Base-by-base conservation (phyloP, 2,113 vertebrate species). In the Erpornis zantholeuca region DNA sequence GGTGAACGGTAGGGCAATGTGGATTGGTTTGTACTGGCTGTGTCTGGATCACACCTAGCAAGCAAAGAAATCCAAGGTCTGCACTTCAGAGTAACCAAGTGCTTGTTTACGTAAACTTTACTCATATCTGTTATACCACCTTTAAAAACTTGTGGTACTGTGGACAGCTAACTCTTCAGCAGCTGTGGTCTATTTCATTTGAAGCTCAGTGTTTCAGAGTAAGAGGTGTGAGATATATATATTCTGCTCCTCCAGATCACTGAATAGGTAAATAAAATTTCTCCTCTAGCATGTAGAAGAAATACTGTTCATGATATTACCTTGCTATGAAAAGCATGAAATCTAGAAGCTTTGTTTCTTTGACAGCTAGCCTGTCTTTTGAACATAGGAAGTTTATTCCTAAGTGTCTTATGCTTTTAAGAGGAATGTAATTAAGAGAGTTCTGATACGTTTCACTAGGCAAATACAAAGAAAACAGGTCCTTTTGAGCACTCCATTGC, bases 371-470 rank as follows among this genome's bases (percentile, higher is more conserved):
- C 92, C 82, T 92, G 76, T 90, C 88, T 97, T 96, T 83, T 85
- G 64, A 96, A 82, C 56, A 60, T 87, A 1, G 18, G 52, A 94
- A 96, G 77, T 96, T 95, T 96, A 97, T 92, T 97, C 86, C 93
- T 92, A 84, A 96, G 47, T 91, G 44, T 54, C 79, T 86, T 95
- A 59, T 45, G 59, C 82, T 77, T 97, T 92, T 96, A 92, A 80
- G 81, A 92, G 63, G 53, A 92, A 82, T 81, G 85, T 95, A 97
- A 93, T 97, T 98, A 97, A 87, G 92, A 94, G 70, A 64, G 50
- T 59, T 82, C 45, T 97, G 96, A 97, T 97, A 97, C 96, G 95
- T 98, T 98, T 91, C 97, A 86, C 79, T 83, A 61, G 79, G 68
- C 88, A 97, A 92, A 94, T 93, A 97, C 85, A 95, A 53, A 96